Base-by-base conservation (phyloP, 53 echinoderm and acorn worm genomes). In the Hippasteria phrygiana region DNA sequence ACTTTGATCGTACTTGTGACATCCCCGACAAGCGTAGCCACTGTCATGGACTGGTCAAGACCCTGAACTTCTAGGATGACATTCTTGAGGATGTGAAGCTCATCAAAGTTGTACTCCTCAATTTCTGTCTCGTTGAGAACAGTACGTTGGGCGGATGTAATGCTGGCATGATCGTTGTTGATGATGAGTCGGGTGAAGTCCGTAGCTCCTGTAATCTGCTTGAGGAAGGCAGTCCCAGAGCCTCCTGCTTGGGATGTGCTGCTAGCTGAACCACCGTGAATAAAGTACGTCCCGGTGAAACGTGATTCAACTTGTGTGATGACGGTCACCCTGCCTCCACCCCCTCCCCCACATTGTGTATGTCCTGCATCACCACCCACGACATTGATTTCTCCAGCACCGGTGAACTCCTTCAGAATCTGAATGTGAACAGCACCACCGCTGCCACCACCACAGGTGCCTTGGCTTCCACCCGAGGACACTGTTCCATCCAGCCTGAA, bases 391-490 rank as follows among this genome's bases (percentile, higher is more conserved):
- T 34, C 47, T 18, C 96, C 96, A 50, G 94, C 88, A 31, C 96
- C 96, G 43, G 85, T 87, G 12, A 94, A 70, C 24, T 77, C 50
- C 31, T 92, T 22, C 12, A 70, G 55, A 28, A 93, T 29, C 18
- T 64, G 64, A 2, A 96, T 86, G 51, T 94, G 78, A 9, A 96
- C 88, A 56, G 96, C 83, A 41, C 96, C 96, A 67, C 93, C 96
- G 62, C 94, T 94, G 35, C 96, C 96, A 78, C 96, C 96, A 89
- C 96, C 94, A 64, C 89, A 63, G 22, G 47, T n/a, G 53, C 84
- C 71, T 37, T 42, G 28, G 33, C 38, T 40, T 24, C 96, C 96
- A 94, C 87, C 69, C 22, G 94, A 92, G 71, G 73, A 82, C 13
- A 96, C 55, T 9, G 87, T 85, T 46, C 96, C 96, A 91, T 96